Evolutionary conservation across 2,113 vertebrate genomes (phyloP), one percentile per base, ranked within the genome.

Genomic region (Merops nubicus): DNA sequence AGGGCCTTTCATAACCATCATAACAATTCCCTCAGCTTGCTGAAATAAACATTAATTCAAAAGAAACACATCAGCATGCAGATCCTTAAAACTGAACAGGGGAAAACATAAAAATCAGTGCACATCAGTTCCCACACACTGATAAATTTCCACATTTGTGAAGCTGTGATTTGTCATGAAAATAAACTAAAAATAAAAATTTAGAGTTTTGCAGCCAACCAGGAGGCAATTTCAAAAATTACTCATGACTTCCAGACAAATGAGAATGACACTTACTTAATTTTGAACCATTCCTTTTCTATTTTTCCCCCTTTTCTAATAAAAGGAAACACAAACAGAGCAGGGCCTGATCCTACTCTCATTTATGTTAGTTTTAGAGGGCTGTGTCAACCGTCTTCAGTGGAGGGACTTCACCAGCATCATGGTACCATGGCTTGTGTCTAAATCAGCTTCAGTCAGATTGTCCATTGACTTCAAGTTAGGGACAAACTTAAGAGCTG

Each of bases 1-100:
- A 42, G n/a, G 36, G 29, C 23, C 59, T 85, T 95, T 82, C 76
- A 50, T 63, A 87, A 92, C 80, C 87, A 83, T 45, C 53, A 47
- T 36, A 89, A 87, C 57, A 78, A 95, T 91, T 93, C 75, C 89
- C 85, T 95, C 57, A 56, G 84, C 92, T 93, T 63, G 51, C 54
- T 64, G 91, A 85, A 92, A 93, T 70, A 80, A 92, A 91, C 40
- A 63, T 72, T 56, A 93, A 96, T 92, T 96, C 95, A 73, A 76
- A 67, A 95, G 77, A 94, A 92, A 94, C 76, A 88, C 73, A 73
- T 85, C 89, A 88, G 75, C 25, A 45, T 86, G 60, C 43, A 91
- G 43, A 75, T 85, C 69, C 85, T 54, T 83, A 85, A 85, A 53
- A 92, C 45, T 74, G 68, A 88, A 59, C 48, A 59, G 36, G 28